Base-by-base conservation (phyloP, 2,888 invertebrate genomes). In the Aphodius sticticus region DNA sequence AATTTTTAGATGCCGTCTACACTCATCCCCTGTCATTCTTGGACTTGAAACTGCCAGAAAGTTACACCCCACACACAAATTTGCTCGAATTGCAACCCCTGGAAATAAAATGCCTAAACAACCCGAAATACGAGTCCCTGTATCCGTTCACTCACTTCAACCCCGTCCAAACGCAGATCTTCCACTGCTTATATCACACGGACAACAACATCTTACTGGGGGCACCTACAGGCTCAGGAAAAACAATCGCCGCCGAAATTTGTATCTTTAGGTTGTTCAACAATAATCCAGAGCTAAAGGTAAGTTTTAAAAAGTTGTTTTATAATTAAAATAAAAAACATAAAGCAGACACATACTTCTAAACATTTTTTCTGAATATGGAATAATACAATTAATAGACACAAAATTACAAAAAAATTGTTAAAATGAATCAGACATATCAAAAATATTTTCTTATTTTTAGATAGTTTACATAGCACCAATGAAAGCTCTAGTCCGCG, bases 141-240 rank as follows among this genome's bases (percentile, higher is more conserved):
- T 99, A 98, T 90, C 92, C 91, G 81, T 99, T 99, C 89, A 93
- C 94, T 0, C 98, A 98, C 88, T 99, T 99, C 91, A 99, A 99
- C 90, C 98, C 99, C 0, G 97, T 99, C 83, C 99, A 99, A 90
- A 98, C 98, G 0, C 99, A 99, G 91, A 95, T 99, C 82, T 99
- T 99, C 89, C 97, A 99, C 89, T 96, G 96, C 75, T 90, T 99
- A 6, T 99, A 98, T 89, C 96, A 99, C 87, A 97, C 97, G 0
- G 97, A 99, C 86, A 93, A 94, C 84, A 99, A 99, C 87, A 96
- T 98, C 6, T 90, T 99, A 35, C 90, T 99, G 6, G 98, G 98
- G 0, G 99, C 99, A 0, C 98, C 98, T 0, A 99, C 98, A 0
- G 96, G 96, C 9, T 98, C 98, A 0, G 99, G 99, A 69, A 99